phyloP scores from a whole-genome alignment of 1,140 invertebrate genomes.

The Trichogramma pretiosum region DNA sequence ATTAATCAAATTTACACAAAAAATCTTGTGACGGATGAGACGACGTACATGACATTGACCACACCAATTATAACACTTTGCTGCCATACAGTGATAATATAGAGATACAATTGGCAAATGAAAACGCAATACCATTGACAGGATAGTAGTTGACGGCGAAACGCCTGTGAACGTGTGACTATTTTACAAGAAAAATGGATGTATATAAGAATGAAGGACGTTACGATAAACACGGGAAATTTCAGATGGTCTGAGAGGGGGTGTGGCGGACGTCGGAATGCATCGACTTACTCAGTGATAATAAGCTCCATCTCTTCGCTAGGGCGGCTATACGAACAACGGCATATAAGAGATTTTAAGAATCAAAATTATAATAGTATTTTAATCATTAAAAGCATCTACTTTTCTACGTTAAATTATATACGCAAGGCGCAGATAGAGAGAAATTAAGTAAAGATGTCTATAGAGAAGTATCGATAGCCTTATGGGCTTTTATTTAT shows the following conservation, averaged over 20 bases:
- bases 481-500: neutral
- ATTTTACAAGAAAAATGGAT: neutral
- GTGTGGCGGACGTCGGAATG: neutral
- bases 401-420: too few relatives aligned
- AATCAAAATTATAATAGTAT: too few relatives aligned
- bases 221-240: neutral
- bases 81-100: too few relatives aligned
- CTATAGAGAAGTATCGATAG: neutral
- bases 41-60: too few relatives aligned
- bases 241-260: too few relatives aligned
- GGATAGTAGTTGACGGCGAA: too few relatives aligned
- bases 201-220: neutral
- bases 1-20: neutral
- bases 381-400: too few relatives aligned
- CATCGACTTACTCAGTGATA: conserved; percentile 29
- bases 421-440: neutral
- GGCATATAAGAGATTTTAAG: too few relatives aligned
- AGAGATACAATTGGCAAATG: too few relatives aligned
- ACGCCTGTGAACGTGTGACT: neutral
- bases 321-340: conserved; percentile 38
- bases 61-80: too few relatives aligned
- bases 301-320: conserved; percentile 38
- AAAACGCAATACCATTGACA: too few relatives aligned
- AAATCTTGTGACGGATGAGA: neutral
- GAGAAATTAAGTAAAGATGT: neutral